Conservation (phyloP, 2,797 vertebrate genomes). For the Phoeniculus purpureus region DNA sequence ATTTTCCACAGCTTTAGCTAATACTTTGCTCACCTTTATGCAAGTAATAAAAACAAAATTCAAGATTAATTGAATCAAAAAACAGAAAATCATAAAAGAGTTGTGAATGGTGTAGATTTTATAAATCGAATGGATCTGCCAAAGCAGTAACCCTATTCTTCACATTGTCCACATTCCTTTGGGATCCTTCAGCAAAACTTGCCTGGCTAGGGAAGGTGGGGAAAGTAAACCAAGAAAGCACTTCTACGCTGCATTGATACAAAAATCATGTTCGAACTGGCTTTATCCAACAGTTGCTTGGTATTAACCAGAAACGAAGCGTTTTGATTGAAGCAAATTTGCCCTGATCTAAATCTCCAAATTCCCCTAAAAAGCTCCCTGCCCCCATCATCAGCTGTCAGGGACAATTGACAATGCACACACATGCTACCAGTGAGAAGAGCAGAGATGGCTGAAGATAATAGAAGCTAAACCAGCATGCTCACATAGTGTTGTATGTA, state of each 20-base stretch:
- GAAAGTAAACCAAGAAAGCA: background rate
- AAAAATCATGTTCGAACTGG: constrained; percentile 53
- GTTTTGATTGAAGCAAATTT: constrained; percentile 40
- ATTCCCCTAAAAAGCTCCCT: constrained; percentile 27
- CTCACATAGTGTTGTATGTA: background rate
- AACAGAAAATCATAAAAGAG: background rate
- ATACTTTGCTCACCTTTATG: background rate
- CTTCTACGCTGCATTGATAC: background rate
- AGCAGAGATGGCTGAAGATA: background rate
- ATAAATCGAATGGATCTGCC: background rate
- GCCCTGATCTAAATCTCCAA: constrained; percentile 46
- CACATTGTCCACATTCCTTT: constrained; percentile 28
- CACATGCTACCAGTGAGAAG: background rate
- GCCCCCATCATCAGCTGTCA: constrained; percentile 29
- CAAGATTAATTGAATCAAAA: background rate
- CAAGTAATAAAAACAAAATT: background rate
- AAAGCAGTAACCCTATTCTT: constrained; percentile 3
- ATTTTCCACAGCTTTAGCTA: background rate
- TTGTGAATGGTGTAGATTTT: background rate
- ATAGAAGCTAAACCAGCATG: background rate
- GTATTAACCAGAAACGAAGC: constrained; percentile 39
- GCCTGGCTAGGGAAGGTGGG: constrained; percentile 1
- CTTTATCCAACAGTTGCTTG: constrained; percentile 2
- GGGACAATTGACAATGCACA: constrained; percentile 26
- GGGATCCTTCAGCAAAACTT: background rate